phyloP scores from a whole-genome alignment of 2,113 vertebrate genomes.

The Pelecanus crispus region DNA sequence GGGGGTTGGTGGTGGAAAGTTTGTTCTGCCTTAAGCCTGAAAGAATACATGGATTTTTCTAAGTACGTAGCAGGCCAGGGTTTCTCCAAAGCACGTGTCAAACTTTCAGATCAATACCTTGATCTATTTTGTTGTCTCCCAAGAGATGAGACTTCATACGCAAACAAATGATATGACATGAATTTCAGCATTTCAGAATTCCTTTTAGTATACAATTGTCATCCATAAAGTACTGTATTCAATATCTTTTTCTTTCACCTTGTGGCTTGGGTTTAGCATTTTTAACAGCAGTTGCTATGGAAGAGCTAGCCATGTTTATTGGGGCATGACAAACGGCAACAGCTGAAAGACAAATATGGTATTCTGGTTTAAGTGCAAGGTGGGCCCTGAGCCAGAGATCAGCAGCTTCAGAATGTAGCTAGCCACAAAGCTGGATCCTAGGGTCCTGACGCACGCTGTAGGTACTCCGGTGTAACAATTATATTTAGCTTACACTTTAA shows the following conservation, averaged over 20 bases:
- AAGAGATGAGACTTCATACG: slow-evolving; percentile 31
- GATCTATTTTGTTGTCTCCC: slow-evolving; percentile 54
- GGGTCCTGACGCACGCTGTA: neutral
- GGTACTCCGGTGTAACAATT: neutral
- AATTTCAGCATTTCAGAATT: too few species aligned
- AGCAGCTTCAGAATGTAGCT: slow-evolving; percentile 19
- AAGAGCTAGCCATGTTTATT: slow-evolving; percentile 62
- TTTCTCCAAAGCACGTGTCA: neutral
- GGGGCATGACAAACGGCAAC: slow-evolving; percentile 62
- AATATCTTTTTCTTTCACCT: neutral
- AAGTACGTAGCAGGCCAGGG: neutral
- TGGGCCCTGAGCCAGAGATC: slow-evolving; percentile 65
- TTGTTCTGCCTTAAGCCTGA: neutral
- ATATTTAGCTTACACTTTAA: neutral
- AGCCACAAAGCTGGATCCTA: slow-evolving; percentile 43
- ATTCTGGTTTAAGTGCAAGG: slow-evolving; percentile 43
- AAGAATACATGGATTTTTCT: neutral
- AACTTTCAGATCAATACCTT: slow-evolving; percentile 25
- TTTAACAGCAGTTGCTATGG: slow-evolving; percentile 70
- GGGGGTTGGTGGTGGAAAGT: too few species aligned
- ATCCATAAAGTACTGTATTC: neutral
- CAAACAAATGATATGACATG: slow-evolving; percentile 2
- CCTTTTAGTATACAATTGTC: neutral
- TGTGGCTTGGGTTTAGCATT: neutral
- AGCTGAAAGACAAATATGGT: slow-evolving; percentile 73